Evolutionary conservation across 1,140 invertebrate genomes (phyloP), one percentile per base, ranked within the genome.

Genomic region (Caenorhabditis latens): DNA sequence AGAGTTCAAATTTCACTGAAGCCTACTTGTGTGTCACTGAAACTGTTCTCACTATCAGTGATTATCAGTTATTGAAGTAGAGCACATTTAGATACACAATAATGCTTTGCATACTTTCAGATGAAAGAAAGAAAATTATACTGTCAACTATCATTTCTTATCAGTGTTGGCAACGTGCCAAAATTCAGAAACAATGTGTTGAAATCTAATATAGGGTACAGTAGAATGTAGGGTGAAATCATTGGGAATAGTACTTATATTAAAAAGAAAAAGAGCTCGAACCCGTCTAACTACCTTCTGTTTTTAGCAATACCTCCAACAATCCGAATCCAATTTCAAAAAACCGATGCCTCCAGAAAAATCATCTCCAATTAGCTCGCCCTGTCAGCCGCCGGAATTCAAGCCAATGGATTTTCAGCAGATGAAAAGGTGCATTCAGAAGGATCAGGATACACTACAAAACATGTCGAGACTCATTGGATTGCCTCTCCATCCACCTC

Each of bases 41-140:
- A 79, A 79, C 67, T 65, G 63, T 65, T 65, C 24, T n/a, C 16
- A 24, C n/a, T 79, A 50, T 79, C 71, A 79, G 71, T 71, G 14
- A 32, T 24, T 43, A 19, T 32, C 14, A 43, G 24, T 53, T 32
- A 32, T 32, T 32, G 32, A 32, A 32, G 2, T 32, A 32, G 2
- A 32, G 32, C 32, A 32, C 32, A 32, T 32, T 32, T 32, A 32
- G 32, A 32, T 32, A 32, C 32, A 32, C 32, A 32, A 32, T 32
- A 32, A 32, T 32, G 32, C 32, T 32, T 32, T 32, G 32, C 63
- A 67, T 16, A 67, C 19, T 24, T n/a, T 50, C 14, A 4, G 11
- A 42, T 21, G 13, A 71, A 13, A 16, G 71, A n/a, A 40, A 79
- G n/a, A 40, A 53, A 46, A 19, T n/a, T 11, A 24, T 19, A 13